Base-by-base conservation (phyloP, 1,140 invertebrate genomes). In the Drosophila arawakana region DNA sequence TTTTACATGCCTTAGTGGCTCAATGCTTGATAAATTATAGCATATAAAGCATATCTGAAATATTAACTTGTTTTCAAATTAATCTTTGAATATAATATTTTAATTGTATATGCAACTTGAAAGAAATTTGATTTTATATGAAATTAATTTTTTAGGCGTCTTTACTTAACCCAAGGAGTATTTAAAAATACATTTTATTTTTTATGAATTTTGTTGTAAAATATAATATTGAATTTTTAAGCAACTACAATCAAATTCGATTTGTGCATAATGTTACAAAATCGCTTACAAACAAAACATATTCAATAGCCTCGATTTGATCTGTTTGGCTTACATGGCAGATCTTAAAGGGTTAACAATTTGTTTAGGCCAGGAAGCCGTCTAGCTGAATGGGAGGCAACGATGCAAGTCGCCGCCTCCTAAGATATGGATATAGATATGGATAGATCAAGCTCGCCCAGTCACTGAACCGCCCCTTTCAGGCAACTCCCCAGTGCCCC, bases 401-500 rank as follows among this genome's bases (percentile, higher is more conserved):
- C 25, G 50, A 18, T 34, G 37, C 63, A 34, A 41, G 63, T 43
- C n/a, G 41, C 58, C 25, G 57, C 58, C 58, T 46, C 43, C n/a
- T 44, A 30, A 47, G 47, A 50, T 62, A 50, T 50, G 41, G 39
- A 44, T 59, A 59, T 59, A 59, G 41, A 30, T 18, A 59, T 59
- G 44, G 54, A 67, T 49, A n/a, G 43, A 67, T 63, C 37, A 15
- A 41, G 35, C 8, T 41, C 50, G 61, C 47, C 34, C 60, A 62
- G 47, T 63, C 61, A 50, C 11, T 47, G 43, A n/a, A 46, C 52
- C 63, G 52, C 67, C 67, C 46, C 68, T 62, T 39, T 18, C 25
- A 18, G 46, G 30, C 46, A 15, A 30, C 35, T 9, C 18, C 50
- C 50, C 11, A 54, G 30, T 7, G 13, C 41, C 5, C 50, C 43